A percentile compares a stretch with the other conserved stretches of the same genome.
phyloP scores from a whole-genome alignment of 92 coral and sea anemone species.

The Phymanthus crucifer region DNA sequence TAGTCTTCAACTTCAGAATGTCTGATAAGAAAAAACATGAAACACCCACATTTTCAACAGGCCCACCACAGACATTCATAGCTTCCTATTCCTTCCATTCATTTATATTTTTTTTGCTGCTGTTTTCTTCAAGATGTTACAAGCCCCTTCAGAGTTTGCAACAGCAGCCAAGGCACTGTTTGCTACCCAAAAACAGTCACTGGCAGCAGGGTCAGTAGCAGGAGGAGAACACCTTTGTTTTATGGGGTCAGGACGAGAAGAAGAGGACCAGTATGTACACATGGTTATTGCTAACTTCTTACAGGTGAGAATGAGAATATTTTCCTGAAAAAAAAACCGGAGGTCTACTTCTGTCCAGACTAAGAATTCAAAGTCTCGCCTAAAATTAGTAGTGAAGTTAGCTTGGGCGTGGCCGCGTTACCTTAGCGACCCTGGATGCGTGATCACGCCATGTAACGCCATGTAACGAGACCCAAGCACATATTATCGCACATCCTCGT shows the following conservation, averaged over 20 bases:
- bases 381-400: slow-evolving; percentile 3
- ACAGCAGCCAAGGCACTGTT: slow-evolving; percentile 97
- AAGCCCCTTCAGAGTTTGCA: slow-evolving; percentile 99
- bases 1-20: too few species aligned
- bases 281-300: slow-evolving; percentile 99
- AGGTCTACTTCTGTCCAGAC: too few species aligned
- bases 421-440: not conserved
- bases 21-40: too few species aligned
- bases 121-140: slow-evolving; percentile 72
- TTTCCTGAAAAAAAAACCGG: not conserved
- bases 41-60: not conserved
- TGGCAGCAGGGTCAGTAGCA: slow-evolving; percentile 98
- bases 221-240: slow-evolving; percentile 99
- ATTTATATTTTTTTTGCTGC: not conserved
- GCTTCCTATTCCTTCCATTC: not conserved
- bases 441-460: not conserved
- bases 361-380: not conserved
- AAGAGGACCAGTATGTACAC: slow-evolving; percentile 98
- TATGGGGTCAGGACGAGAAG: slow-evolving; percentile 99
- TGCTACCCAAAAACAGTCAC: slow-evolving; percentile 96
- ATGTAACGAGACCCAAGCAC: not conserved
- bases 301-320: slow-evolving; percentile 60
- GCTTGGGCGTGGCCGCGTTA: not conserved
- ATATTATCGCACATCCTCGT: not conserved
- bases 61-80: not conserved